phyloP scores from a whole-genome alignment of 2,113 vertebrate genomes.

The Eulemur macaco region DNA sequence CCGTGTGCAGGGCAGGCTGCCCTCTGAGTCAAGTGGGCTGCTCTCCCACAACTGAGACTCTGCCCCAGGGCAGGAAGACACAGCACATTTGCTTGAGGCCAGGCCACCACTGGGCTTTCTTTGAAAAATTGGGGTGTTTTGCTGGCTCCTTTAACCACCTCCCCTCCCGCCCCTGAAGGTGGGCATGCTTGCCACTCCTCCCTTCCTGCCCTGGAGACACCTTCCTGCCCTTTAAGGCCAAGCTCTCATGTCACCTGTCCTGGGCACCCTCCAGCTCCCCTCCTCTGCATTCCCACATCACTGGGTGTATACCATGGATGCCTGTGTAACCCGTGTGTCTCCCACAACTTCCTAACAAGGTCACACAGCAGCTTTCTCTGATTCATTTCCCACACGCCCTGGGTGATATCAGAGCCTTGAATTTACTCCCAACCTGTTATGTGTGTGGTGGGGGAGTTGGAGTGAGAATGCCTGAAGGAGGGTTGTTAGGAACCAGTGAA shows the following conservation, averaged over 20 bases:
- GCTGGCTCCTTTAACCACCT: neutral
- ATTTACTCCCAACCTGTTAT: neutral
- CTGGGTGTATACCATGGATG: neutral
- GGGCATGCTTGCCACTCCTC: neutral
- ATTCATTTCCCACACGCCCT: neutral
- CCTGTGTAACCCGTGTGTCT: neutral
- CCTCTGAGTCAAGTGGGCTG: neutral
- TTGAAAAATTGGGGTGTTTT: neutral
- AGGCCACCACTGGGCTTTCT: neutral
- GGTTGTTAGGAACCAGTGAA: neutral
- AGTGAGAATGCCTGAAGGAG: neutral
- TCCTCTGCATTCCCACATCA: neutral
- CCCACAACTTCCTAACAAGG: neutral
- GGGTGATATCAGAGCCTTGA: neutral
- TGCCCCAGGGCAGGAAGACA: fast-evolving
- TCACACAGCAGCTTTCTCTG: neutral
- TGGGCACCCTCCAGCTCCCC: neutral
- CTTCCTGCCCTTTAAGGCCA: neutral
- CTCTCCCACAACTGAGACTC: neutral
- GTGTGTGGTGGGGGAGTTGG: neutral
- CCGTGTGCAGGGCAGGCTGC: neutral
- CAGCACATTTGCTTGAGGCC: neutral
- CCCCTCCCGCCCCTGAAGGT: neutral
- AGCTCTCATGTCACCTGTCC: neutral
- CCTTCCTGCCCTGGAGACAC: neutral